Percentiles rank a stretch among this genome's conserved stretches.
These are phyloP conservation scores for Diorhabda sublineata DNA, from an alignment of 1,140 invertebrate genomes.

Conservation along the genomic window DNA sequence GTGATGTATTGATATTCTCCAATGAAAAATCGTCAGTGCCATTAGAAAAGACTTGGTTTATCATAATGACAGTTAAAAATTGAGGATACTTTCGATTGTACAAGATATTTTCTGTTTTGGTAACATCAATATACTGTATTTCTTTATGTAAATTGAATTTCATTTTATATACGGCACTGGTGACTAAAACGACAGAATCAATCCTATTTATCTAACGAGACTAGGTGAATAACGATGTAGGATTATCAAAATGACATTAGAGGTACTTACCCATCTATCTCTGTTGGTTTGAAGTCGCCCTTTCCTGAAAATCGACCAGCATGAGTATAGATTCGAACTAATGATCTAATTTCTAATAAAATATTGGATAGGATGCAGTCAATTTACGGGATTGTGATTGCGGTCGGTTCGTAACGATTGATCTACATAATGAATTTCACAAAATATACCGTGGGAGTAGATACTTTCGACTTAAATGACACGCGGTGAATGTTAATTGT, in stretches of 20 bases:
- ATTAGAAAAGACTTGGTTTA: too few relatives aligned
- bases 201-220: neutral
- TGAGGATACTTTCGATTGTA: too few relatives aligned
- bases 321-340: conserved; percentile 1
- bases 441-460: neutral
- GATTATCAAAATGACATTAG: conserved; percentile 10
- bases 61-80: too few relatives aligned
- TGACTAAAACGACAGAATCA: too few relatives aligned
- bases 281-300: conserved; percentile 55
- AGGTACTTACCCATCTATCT: conserved; percentile 53
- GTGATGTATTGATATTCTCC: too few relatives aligned
- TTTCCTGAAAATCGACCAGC: conserved; percentile 46
- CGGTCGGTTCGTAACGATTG: neutral
- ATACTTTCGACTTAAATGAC: too few relatives aligned
- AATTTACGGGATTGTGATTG: conserved; percentile 5
- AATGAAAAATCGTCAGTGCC: too few relatives aligned
- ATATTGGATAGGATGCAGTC: neutral
- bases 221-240: conserved; percentile 2
- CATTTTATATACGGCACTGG: too few relatives aligned
- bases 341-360: conserved; percentile 2
- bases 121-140: too few relatives aligned
- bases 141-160: too few relatives aligned
- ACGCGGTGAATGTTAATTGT: too few relatives aligned
- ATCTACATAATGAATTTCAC: neutral
- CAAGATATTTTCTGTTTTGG: too few relatives aligned